Base-by-base conservation (phyloP, 1,140 invertebrate species). In the Orchesella cincta region DNA sequence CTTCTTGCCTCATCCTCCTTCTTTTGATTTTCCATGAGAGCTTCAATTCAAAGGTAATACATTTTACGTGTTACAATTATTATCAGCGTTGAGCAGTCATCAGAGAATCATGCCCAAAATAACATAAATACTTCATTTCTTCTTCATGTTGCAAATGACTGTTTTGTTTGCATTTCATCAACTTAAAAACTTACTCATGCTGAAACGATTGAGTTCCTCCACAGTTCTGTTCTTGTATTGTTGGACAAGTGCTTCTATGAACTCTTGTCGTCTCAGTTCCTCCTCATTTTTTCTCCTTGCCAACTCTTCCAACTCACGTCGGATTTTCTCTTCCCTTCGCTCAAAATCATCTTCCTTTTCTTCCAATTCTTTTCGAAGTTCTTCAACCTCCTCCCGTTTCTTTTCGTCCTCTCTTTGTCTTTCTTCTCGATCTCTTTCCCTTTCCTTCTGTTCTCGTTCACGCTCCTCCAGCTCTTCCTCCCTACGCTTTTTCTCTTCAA, bases 171-270 rank as follows among this genome's bases (percentile, higher is more conserved):
- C 20, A 46, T 46, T 46, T 46, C 8, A 46, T 46, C 39, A 46
- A n/a, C n/a, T n/a, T n/a, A n/a, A n/a, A n/a, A 46, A 46, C 39
- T 18, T 67, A 67, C 62, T 67, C 28, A 18, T 8, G 31, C 28
- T 31, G 31, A 67, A 67, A 3, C 62, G 62, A 67, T 67, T 67
- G n/a, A 67, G 62, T 31, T 67, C 62, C 31, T 67, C 62, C 3
- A 67, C 62, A 3, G 62, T 67, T 67, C 62, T 67, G 33, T 67
- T 67, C 62, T 67, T 67, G 62, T 67, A 67, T 33, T 67, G 62
- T 67, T 29, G 28, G 33, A 67, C 62, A 26, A 67, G n/a, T 31
- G 62, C 62, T 14, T 67, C 62, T 31, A 67, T 67, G 31, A 67
- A 67, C 8, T 67, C 62, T 31, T 67, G 62, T 16, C 62, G 26